These are phyloP conservation scores for Leptonema lineaticorne DNA, from an alignment of 1,140 invertebrate genomes.

Conservation along the genomic window DNA sequence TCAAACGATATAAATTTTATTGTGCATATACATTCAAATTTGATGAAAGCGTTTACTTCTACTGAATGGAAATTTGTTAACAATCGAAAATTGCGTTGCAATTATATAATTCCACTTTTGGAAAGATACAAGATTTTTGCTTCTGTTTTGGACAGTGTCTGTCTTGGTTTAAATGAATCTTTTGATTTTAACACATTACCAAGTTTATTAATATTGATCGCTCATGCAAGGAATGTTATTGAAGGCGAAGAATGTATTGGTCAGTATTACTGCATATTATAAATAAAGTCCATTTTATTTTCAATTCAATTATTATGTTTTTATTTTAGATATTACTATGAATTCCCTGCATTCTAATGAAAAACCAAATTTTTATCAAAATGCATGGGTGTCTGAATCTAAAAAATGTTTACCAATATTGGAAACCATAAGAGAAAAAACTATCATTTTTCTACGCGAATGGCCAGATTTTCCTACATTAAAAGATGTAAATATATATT, in stretches of 20 bases:
- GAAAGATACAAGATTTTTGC: constrained; percentile 63
- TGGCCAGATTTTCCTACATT: constrained; percentile 92
- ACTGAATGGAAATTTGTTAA: constrained; percentile 59
- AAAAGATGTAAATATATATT: constrained; percentile 62
- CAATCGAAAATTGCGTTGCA: constrained; percentile 45
- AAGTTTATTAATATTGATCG: constrained; percentile 56
- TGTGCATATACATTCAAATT: constrained; percentile 62
- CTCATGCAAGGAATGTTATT: constrained; percentile 49
- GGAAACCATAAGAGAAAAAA: constrained; percentile 60
- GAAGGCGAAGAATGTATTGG: constrained; percentile 48
- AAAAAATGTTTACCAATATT: constrained; percentile 71
- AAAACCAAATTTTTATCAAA: constrained; percentile 82
- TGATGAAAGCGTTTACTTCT: constrained; percentile 58
- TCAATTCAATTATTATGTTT: neutral
- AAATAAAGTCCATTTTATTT: neutral
- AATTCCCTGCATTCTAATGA: constrained; percentile 40
- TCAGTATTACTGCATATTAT: constrained; percentile 3
- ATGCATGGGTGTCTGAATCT: constrained; percentile 78
- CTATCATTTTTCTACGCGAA: constrained; percentile 70
- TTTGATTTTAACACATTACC: constrained; percentile 57
- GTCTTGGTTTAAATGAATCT: constrained; percentile 54
- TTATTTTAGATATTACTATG: constrained; percentile 43
- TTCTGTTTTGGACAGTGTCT: constrained; percentile 52
- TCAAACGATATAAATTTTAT: constrained; percentile 60
- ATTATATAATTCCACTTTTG: constrained; percentile 59